phyloP scores from a whole-genome alignment of 2,888 invertebrate genomes.

The Tortrix viridana region DNA sequence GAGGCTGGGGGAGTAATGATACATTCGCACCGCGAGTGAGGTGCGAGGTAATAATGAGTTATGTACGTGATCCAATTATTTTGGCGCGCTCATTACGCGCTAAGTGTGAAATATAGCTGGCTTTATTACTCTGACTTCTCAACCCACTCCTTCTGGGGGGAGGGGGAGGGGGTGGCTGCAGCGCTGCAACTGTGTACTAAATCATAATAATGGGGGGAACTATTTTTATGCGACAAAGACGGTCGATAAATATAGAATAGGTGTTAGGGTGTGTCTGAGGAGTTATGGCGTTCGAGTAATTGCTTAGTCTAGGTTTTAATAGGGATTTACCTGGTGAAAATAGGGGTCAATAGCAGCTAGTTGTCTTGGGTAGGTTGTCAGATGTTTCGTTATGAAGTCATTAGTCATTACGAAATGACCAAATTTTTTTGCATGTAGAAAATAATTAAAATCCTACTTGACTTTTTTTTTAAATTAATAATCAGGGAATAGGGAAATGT shows the following conservation, averaged over 20 bases:
- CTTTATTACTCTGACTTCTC: slow-evolving; percentile 78
- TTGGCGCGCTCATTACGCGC: slow-evolving; percentile 84
- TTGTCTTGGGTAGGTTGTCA: too few species aligned
- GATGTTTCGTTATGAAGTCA: too few species aligned
- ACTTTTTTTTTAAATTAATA: too few species aligned
- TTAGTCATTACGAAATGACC: too few species aligned
- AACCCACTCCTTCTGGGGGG: slow-evolving; percentile 19
- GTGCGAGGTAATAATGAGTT: slow-evolving; percentile 85
- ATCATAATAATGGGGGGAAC: slow-evolving; percentile 79
- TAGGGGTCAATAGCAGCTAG: too few species aligned
- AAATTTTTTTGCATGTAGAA: too few species aligned
- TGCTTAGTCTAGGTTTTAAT: background rate
- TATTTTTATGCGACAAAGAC: slow-evolving; percentile 42
- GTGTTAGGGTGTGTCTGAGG: background rate
- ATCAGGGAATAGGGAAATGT: too few species aligned
- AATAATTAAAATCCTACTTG: too few species aligned
- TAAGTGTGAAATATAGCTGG: slow-evolving; percentile 85
- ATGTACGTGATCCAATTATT: slow-evolving; percentile 86
- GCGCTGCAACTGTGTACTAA: slow-evolving; percentile 77
- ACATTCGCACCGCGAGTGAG: slow-evolving; percentile 77
- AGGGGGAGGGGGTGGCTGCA: slow-evolving; percentile 54
- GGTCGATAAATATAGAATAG: slow-evolving; percentile 27
- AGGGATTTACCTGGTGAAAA: too few species aligned
- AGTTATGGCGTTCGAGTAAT: background rate
- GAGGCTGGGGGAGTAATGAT: slow-evolving; percentile 66